Conservation (phyloP, 2,888 invertebrate genomes). For the Dasysyrphus tricinctus region DNA sequence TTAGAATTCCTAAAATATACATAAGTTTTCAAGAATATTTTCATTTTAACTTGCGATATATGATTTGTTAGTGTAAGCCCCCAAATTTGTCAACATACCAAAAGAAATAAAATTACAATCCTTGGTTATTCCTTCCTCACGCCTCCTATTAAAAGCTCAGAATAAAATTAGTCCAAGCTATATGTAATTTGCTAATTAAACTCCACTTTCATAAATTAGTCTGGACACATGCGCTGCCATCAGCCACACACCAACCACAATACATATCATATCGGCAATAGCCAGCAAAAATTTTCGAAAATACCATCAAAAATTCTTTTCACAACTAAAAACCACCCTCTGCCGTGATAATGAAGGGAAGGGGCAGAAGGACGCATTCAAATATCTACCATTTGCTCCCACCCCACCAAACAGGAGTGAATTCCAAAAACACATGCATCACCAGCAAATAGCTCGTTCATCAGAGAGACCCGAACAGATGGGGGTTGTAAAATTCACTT, state of each 20-base stretch:
- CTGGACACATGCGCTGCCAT: constrained; percentile 43
- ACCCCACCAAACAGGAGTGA: constrained; percentile 17
- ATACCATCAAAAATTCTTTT: constrained; percentile 43
- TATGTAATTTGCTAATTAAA: constrained; percentile 67
- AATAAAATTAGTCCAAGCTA: constrained; percentile 9
- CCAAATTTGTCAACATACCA: too few relatives aligned
- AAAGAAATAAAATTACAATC: background rate
- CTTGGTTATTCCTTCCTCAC: background rate
- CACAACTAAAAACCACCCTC: constrained; percentile 45
- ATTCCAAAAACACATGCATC: constrained; percentile 63
- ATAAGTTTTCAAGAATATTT: too few relatives aligned
- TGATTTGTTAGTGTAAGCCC: too few relatives aligned
- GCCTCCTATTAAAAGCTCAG: background rate
- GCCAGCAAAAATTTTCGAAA: constrained; percentile 44
- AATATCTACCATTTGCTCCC: constrained; percentile 24
- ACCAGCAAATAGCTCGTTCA: constrained; percentile 31
- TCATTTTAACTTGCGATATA: too few relatives aligned
- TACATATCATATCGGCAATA: background rate
- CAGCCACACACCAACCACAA: constrained; percentile 31
- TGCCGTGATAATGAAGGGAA: background rate
- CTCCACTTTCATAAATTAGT: constrained; percentile 66
- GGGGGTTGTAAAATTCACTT: constrained; percentile 73
- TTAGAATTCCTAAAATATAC: too few relatives aligned
- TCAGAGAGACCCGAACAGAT: constrained; percentile 18
- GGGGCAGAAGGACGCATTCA: background rate